Evolutionary conservation across 2,888 invertebrate genomes (phyloP).

Genomic region (Drosophila paranaensis): DNA sequence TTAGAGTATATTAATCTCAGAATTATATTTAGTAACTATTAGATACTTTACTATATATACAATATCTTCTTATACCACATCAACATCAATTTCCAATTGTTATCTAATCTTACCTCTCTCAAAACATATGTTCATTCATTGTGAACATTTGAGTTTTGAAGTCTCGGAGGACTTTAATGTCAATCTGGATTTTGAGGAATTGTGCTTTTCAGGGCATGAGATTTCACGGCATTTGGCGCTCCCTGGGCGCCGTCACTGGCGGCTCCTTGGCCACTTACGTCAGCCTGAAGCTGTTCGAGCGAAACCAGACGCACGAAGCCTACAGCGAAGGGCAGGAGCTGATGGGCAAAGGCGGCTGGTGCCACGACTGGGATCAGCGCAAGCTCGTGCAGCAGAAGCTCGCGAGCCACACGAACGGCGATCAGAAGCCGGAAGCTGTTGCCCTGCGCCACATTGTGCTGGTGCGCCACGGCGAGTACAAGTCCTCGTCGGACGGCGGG

Average conservation of each 20-base stretch:
- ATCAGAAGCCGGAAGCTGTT: constrained; percentile 85
- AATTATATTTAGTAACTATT: too few species aligned
- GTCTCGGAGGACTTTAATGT: constrained; percentile 14
- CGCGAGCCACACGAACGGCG: constrained; percentile 86
- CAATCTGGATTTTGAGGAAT: constrained; percentile 8
- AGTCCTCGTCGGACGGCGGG: constrained; percentile 89
- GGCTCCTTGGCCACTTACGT: constrained; percentile 59
- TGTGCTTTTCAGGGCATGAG: constrained; percentile 34
- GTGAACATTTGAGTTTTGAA: too few species aligned
- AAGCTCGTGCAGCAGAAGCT: constrained; percentile 86
- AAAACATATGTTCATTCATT: too few species aligned
- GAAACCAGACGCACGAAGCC: not conserved
- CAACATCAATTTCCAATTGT: too few species aligned
- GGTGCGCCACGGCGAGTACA: constrained; percentile 98
- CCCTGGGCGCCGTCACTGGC: constrained; percentile 47
- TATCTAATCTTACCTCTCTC: too few species aligned
- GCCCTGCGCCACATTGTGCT: constrained; percentile 91
- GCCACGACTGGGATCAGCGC: constrained; percentile 94
- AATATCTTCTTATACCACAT: too few species aligned
- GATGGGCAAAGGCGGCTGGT: constrained; percentile 88
- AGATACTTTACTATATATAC: too few species aligned
- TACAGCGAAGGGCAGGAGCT: not conserved
- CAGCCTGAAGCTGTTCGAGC: constrained; percentile 46
- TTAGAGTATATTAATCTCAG: too few species aligned
- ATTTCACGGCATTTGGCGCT: constrained; percentile 39